A percentile compares a stretch with the other conserved stretches of the same genome.
phyloP scores from a whole-genome alignment of 2,797 vertebrate species.

The Vireo griseus region DNA sequence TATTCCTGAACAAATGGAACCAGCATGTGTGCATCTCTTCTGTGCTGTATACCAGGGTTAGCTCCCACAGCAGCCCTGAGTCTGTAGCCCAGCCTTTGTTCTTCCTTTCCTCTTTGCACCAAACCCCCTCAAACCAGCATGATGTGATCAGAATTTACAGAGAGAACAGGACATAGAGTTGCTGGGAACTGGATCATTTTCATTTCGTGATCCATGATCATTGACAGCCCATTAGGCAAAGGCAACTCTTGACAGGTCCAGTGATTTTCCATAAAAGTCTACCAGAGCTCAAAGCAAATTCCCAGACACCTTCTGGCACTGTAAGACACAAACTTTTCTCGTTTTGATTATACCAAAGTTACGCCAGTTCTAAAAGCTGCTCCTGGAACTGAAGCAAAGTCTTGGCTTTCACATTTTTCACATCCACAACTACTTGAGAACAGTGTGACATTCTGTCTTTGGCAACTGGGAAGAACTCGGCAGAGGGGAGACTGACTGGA shows the following conservation, averaged over 20 bases:
- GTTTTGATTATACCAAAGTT: not conserved
- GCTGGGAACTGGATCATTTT: not conserved
- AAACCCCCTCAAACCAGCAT: accelerated
- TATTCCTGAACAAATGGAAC: not conserved
- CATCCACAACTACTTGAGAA: constrained; percentile 50
- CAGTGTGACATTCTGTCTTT: constrained; percentile 44
- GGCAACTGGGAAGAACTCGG: not conserved
- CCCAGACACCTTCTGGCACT: not conserved
- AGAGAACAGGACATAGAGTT: not conserved
- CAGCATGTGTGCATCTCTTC: not conserved
- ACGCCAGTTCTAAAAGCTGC: constrained; percentile 25
- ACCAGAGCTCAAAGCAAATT: constrained; percentile 29
- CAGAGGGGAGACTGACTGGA: constrained; percentile 11
- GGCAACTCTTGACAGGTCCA: not conserved
- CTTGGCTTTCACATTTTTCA: constrained; percentile 39
- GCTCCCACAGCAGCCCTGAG: not conserved
- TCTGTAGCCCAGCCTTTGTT: not conserved
- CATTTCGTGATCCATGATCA: not conserved
- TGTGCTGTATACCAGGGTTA: not conserved
- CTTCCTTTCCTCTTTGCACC: not conserved
- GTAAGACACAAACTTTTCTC: not conserved
- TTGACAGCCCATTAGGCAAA: constrained; percentile 16
- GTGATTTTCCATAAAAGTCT: not conserved
- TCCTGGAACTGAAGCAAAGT: constrained; percentile 30
- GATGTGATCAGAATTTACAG: not conserved